Percentiles rank a stretch among this genome's conserved stretches.
phyloP scores from a whole-genome alignment of 1,140 invertebrate genomes.

The Brachionus plicatilis region DNA sequence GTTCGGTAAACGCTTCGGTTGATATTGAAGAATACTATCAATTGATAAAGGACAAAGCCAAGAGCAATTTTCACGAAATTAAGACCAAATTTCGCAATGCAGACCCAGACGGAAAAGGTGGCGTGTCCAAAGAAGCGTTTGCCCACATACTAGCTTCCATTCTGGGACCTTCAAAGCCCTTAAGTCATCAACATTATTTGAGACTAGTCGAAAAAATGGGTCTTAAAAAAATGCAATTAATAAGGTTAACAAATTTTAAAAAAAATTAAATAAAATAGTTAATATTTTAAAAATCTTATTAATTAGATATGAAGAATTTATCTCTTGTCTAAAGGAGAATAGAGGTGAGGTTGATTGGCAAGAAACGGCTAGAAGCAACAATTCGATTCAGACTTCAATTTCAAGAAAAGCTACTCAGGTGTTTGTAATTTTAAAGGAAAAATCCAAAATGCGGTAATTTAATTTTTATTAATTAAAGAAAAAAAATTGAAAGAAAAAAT shows the following conservation, averaged over 20 bases:
- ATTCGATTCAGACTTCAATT: constrained; percentile 42
- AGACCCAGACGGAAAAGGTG: constrained; percentile 54
- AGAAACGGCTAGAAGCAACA: background rate
- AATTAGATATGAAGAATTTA: constrained; percentile 21
- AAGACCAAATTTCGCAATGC: constrained; percentile 53
- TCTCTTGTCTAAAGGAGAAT: background rate
- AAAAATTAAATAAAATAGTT: background rate
- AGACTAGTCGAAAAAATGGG: constrained; percentile 21
- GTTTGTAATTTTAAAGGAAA: constrained; percentile 51
- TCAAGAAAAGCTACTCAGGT: constrained; percentile 50
- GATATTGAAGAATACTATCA: constrained; percentile 37
- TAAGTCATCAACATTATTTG: constrained; percentile 10
- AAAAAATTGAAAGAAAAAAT: background rate
- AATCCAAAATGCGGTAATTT: constrained; percentile 44
- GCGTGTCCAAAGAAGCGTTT: constrained; percentile 50
- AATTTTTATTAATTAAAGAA: background rate
- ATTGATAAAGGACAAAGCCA: constrained; percentile 49
- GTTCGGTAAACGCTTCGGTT: background rate
- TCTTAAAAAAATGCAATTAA: background rate
- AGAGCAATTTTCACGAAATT: constrained; percentile 50
- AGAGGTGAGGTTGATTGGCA: background rate
- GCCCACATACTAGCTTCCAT: constrained; percentile 38
- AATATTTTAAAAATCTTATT: background rate
- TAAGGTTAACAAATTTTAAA: background rate
- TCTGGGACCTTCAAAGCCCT: constrained; percentile 3